These are phyloP conservation scores for Pteronura brasiliensis DNA, from an alignment of 2,113 vertebrate species.

Conservation along the genomic window DNA sequence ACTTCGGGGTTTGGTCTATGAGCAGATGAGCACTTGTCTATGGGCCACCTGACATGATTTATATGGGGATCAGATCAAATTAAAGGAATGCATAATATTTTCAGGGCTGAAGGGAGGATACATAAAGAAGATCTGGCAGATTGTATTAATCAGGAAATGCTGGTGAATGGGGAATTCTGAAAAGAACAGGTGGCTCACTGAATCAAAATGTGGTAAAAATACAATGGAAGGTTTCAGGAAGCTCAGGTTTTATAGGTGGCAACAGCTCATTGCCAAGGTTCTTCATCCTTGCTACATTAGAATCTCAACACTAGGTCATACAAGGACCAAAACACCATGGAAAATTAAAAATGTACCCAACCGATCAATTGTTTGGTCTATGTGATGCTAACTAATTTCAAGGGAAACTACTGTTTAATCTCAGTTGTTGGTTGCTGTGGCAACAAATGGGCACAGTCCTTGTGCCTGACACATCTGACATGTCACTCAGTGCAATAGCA, in stretches of 20 bases:
- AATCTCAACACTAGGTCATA: conserved; percentile 36
- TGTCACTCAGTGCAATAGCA: conserved; percentile 2
- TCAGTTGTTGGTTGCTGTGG: conserved; percentile 36
- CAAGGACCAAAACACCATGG: conserved; percentile 21
- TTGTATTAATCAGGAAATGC: not conserved
- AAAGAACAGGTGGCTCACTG: not conserved
- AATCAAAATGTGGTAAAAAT: not conserved
- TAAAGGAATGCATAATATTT: not conserved
- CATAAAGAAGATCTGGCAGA: not conserved
- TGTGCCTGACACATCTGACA: conserved; percentile 4
- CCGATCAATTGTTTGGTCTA: conserved; percentile 24
- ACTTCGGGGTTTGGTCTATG: not conserved
- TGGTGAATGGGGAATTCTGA: not conserved
- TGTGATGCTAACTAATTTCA: conserved; percentile 34
- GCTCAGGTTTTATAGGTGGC: not conserved
- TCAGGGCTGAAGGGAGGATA: not conserved
- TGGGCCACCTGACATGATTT: not conserved
- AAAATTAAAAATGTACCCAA: conserved; percentile 47
- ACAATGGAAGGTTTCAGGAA: not conserved
- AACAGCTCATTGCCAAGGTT: not conserved
- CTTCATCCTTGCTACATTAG: not conserved
- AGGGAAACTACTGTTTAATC: conserved; percentile 56
- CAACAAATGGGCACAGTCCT: not conserved
- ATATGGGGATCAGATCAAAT: not conserved
- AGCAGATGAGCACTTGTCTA: not conserved